Evolutionary conservation across 2,797 vertebrate genomes (phyloP).

Genomic region (Psittacula echo): DNA sequence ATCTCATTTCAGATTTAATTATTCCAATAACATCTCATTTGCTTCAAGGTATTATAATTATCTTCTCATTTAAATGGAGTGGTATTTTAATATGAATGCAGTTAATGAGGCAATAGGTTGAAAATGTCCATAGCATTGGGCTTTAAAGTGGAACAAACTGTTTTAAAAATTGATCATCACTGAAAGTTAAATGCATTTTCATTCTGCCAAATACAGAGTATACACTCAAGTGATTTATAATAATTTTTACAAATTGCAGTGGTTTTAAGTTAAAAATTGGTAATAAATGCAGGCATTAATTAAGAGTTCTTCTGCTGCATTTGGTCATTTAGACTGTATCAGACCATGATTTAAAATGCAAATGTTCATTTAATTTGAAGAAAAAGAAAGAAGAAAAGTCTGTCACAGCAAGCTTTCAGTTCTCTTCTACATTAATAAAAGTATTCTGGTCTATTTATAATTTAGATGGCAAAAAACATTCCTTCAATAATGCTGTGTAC

Average conservation of each 20-base stretch:
- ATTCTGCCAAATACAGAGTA: slow-evolving; percentile 38
- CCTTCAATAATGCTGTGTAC: not conserved
- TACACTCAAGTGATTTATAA: slow-evolving; percentile 44
- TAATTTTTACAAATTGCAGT: slow-evolving; percentile 56
- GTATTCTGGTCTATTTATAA: slow-evolving; percentile 13
- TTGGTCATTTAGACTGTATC: slow-evolving; percentile 44
- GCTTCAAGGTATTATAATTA: slow-evolving; percentile 80
- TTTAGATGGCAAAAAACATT: slow-evolving; percentile 18
- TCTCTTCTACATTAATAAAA: slow-evolving; percentile 23
- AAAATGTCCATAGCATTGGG: slow-evolving; percentile 67
- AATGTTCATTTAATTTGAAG: slow-evolving; percentile 60
- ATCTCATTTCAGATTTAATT: slow-evolving; percentile 78
- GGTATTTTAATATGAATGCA: slow-evolving; percentile 77
- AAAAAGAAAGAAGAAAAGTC: slow-evolving; percentile 36
- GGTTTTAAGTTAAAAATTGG: slow-evolving; percentile 49
- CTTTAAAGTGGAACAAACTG: slow-evolving; percentile 73
- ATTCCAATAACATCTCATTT: slow-evolving; percentile 80
- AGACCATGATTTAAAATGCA: slow-evolving; percentile 54
- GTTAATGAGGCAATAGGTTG: slow-evolving; percentile 77
- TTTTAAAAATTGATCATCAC: slow-evolving; percentile 63
- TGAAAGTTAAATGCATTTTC: slow-evolving; percentile 55
- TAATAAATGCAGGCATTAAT: slow-evolving; percentile 60
- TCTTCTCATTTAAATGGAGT: slow-evolving; percentile 76
- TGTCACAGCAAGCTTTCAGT: slow-evolving; percentile 23
- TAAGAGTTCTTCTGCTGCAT: slow-evolving; percentile 36